These are phyloP conservation scores for Mallotus villosus DNA, from an alignment of 2,797 vertebrate species.

Conservation along the genomic window DNA sequence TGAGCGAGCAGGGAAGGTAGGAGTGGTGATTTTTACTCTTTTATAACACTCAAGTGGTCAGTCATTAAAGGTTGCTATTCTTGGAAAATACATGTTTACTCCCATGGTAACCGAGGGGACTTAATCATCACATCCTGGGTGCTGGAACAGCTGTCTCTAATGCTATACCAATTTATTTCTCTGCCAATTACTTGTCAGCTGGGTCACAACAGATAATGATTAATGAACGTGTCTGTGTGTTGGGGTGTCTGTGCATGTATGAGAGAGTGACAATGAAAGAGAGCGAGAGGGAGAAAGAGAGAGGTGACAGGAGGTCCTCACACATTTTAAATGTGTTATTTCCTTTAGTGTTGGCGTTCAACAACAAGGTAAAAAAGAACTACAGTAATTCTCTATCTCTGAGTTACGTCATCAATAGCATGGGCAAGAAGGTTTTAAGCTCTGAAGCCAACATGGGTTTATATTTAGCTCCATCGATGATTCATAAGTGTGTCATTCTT, in stretches of 20 bases:
- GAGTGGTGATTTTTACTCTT: not conserved
- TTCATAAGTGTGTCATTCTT: too few relatives aligned
- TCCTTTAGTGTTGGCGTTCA: not conserved
- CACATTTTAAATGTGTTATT: not conserved
- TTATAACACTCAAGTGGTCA: not conserved
- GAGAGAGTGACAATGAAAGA: not conserved
- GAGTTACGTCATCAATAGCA: too few relatives aligned
- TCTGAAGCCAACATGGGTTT: too few relatives aligned
- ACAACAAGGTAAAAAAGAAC: too few relatives aligned
- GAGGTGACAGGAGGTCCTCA: not conserved
- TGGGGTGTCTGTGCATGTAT: constrained; percentile 10
- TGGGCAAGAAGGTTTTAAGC: too few relatives aligned
- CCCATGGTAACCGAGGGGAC: not conserved
- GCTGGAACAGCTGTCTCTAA: not conserved
- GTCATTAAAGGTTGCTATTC: not conserved
- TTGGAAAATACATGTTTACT: not conserved
- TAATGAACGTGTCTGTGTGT: constrained; percentile 21
- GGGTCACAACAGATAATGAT: constrained; percentile 29
- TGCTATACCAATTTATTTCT: constrained; percentile 47
- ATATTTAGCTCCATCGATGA: too few relatives aligned
- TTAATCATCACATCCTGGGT: not conserved
- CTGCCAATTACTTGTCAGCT: constrained; percentile 48
- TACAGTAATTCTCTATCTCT: too few relatives aligned
- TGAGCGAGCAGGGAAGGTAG: not conserved
- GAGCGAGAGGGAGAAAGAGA: too few relatives aligned